Conservation (phyloP, 2,113 vertebrate genomes). For the Bujurquina vittata region DNA sequence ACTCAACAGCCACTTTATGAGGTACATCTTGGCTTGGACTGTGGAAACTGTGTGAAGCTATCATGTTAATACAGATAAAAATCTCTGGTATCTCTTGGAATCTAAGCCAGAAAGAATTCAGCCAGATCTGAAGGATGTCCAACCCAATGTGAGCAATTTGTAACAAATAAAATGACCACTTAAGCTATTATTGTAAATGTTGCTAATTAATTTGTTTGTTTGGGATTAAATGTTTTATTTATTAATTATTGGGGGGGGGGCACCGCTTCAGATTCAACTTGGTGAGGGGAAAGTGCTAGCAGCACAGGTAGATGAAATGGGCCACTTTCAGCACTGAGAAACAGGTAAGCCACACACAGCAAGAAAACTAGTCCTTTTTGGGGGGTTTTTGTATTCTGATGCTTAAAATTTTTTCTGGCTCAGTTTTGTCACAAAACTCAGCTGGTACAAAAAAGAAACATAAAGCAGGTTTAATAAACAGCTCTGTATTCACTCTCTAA, state of each 20-base stretch:
- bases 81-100: not conserved
- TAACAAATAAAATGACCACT: not conserved
- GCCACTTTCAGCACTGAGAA: conserved; percentile 47
- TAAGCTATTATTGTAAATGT: not conserved
- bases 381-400: not conserved
- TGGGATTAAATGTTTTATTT: not conserved
- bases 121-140: not conserved
- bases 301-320: conserved; percentile 57
- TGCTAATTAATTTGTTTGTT: not conserved
- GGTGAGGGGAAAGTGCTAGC: conserved; percentile 24
- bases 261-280: conserved; percentile 18
- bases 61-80: not conserved
- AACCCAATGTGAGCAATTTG: not conserved
- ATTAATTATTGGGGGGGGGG: not conserved
- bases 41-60: not conserved
- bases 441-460: not conserved
- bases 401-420: not conserved
- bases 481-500: not conserved
- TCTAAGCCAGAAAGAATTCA: not conserved
- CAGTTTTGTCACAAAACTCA: not conserved
- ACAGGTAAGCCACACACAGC: not conserved
- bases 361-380: not conserved
- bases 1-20: not conserved
- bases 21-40: not conserved
- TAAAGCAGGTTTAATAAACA: not conserved